Percentiles rank a stretch among this genome's conserved stretches.
Conservation (phyloP, 2,888 invertebrate genomes). For the Oscheius onirici region DNA sequence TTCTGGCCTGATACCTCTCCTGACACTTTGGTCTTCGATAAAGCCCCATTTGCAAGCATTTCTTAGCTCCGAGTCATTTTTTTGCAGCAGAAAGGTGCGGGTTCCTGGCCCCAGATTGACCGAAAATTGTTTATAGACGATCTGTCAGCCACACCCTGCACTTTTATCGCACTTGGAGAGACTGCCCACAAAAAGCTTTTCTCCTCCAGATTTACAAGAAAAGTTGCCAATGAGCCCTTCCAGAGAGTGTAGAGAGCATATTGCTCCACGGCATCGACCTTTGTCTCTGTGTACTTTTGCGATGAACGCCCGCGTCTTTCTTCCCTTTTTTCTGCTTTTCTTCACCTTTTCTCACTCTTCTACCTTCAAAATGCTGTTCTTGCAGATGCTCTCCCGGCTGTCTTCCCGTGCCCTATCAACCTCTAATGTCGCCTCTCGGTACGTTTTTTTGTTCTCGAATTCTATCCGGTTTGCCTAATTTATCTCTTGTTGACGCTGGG, state of each 20-base stretch:
- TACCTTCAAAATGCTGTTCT: neutral
- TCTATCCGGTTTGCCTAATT: neutral
- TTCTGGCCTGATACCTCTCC: too few species aligned
- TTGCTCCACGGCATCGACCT: slow-evolving; percentile 14
- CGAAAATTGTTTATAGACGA: too few species aligned
- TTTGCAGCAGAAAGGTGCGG: too few species aligned
- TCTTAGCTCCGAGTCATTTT: too few species aligned
- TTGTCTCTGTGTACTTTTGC: slow-evolving; percentile 27
- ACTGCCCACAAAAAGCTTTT: too few species aligned
- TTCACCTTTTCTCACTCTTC: neutral
- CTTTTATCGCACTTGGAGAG: too few species aligned
- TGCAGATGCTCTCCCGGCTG: slow-evolving; percentile 26
- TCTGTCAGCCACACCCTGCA: too few species aligned
- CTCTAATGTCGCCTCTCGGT: slow-evolving; percentile 1
- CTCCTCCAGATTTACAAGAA: too few species aligned
- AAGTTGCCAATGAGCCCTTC: neutral
- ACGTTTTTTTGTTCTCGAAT: neutral
- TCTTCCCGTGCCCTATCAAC: slow-evolving; percentile 22
- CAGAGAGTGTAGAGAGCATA: neutral
- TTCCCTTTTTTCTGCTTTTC: neutral
- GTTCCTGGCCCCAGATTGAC: too few species aligned
- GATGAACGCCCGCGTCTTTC: slow-evolving; percentile 13
- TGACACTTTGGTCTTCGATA: too few species aligned
- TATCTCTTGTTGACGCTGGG: neutral
- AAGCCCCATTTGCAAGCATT: too few species aligned